A percentile compares a stretch with the other conserved stretches of the same genome.
phyloP scores from a whole-genome alignment of 2,113 vertebrate genomes.

The Vombatus ursinus region DNA sequence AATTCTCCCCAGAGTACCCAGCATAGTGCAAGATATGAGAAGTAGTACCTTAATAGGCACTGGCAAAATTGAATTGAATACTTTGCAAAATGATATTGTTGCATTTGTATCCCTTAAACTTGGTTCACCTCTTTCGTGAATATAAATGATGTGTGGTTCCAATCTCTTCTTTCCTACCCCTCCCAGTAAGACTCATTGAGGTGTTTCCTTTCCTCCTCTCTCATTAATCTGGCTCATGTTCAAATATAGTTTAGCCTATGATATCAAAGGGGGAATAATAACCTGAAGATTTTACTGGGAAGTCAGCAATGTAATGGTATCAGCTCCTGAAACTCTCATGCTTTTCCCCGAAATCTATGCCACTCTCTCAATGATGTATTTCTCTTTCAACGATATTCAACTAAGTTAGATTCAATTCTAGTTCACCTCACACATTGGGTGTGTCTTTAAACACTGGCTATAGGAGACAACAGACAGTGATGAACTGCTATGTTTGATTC shows the following conservation, averaged over 20 bases:
- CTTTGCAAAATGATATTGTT: background rate
- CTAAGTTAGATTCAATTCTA: constrained; percentile 4
- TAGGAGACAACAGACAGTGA: background rate
- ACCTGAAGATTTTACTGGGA: background rate
- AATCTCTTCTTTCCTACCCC: background rate
- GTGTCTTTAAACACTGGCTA: background rate
- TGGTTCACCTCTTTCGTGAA: background rate
- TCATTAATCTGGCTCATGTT: background rate
- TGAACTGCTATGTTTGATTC: background rate
- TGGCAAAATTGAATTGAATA: background rate
- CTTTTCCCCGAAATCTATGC: constrained; percentile 1
- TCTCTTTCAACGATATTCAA: constrained; percentile 15
- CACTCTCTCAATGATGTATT: background rate
- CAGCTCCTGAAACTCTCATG: background rate
- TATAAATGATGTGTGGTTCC: background rate
- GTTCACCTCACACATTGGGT: background rate
- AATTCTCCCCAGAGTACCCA: background rate
- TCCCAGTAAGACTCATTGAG: background rate
- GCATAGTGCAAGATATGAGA: background rate
- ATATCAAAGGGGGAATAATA: background rate
- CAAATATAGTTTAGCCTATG: background rate
- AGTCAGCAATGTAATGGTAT: background rate
- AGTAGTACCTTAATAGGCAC: background rate
- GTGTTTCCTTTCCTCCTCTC: background rate
- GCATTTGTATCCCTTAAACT: background rate